Evolutionary conservation across 92 coral and sea anemone genomes (phyloP).

Genomic region (Umimayanthus kanabou): DNA sequence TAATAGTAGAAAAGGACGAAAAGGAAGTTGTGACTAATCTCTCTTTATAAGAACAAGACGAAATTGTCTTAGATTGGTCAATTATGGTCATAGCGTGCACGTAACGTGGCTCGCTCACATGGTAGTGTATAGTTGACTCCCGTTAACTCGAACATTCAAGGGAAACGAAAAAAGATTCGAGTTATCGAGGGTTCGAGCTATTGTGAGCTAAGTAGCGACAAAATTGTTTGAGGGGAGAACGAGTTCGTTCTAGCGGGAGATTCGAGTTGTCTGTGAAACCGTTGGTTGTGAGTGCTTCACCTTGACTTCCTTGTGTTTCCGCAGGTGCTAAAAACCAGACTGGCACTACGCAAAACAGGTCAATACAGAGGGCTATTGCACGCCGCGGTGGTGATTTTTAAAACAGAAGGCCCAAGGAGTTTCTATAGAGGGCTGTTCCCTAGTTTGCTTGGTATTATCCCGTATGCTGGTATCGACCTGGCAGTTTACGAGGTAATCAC

Average conservation of each 20-base stretch:
- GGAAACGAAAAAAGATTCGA: neutral
- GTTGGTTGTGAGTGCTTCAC: neutral
- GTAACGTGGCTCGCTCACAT: neutral
- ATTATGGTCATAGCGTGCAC: neutral
- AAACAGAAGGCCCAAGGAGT: conserved; percentile 86
- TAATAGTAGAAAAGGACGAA: neutral
- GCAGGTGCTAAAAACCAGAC: conserved; percentile 87
- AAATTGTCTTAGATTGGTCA: neutral
- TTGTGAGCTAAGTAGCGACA: no score
- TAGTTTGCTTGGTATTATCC: conserved; percentile 92
- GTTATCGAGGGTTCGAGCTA: no score
- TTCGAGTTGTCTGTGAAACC: neutral
- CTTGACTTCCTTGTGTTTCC: neutral
- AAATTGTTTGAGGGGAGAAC: no score
- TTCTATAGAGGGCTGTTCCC: conserved; percentile 95
- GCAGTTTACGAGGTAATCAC: conserved; percentile 93
- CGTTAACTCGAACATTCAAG: no score
- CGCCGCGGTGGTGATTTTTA: conserved; percentile 78
- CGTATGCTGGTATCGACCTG: conserved; percentile 97
- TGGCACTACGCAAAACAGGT: conserved; percentile 95
- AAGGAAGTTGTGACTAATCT: neutral
- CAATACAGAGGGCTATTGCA: conserved; percentile 86
- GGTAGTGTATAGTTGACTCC: no score
- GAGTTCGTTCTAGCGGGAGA: no score
- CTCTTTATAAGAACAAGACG: neutral